Evolutionary conservation across 2,797 vertebrate species (phyloP).

Genomic region (Discoglossus pictus): DNA sequence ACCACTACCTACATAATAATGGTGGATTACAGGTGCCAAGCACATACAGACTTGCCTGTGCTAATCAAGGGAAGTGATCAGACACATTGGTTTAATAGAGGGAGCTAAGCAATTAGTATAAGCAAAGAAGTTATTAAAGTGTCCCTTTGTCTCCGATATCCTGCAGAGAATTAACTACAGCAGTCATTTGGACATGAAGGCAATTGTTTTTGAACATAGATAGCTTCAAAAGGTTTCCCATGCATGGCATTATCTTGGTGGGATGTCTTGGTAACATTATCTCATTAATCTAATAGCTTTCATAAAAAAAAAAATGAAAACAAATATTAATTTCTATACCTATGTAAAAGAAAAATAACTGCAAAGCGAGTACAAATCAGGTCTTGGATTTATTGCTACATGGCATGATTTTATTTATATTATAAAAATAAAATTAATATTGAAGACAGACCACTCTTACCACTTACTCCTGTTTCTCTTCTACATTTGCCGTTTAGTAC

Average conservation of each 20-base stretch:
- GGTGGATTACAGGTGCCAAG: too few species aligned
- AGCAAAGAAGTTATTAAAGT: too few species aligned
- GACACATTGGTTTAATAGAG: too few species aligned
- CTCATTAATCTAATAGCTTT: slow-evolving; percentile 14
- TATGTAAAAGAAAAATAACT: slow-evolving; percentile 28
- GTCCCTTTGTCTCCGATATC: too few species aligned
- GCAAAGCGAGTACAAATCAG: slow-evolving; percentile 13
- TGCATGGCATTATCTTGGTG: slow-evolving; percentile 2
- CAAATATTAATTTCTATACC: slow-evolving; percentile 16
- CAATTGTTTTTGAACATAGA: slow-evolving; percentile 26
- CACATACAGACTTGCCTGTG: too few species aligned
- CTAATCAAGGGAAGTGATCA: too few species aligned
- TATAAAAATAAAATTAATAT: neutral
- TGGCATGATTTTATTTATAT: slow-evolving; percentile 22
- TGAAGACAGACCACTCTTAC: too few species aligned
- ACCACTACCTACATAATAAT: too few species aligned
- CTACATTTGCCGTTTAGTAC: too few species aligned
- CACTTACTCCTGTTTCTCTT: too few species aligned
- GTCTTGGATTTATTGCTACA: slow-evolving; percentile 9
- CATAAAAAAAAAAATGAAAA: slow-evolving; percentile 36
- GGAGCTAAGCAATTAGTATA: too few species aligned
- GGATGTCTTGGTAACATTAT: slow-evolving; percentile 35
- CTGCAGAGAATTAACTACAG: slow-evolving; percentile 1
- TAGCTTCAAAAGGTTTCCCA: slow-evolving; percentile 15
- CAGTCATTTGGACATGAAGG: neutral